These are phyloP conservation scores for Sebastiscus tertius DNA, from an alignment of 2,797 vertebrate species.

Conservation along the genomic window DNA sequence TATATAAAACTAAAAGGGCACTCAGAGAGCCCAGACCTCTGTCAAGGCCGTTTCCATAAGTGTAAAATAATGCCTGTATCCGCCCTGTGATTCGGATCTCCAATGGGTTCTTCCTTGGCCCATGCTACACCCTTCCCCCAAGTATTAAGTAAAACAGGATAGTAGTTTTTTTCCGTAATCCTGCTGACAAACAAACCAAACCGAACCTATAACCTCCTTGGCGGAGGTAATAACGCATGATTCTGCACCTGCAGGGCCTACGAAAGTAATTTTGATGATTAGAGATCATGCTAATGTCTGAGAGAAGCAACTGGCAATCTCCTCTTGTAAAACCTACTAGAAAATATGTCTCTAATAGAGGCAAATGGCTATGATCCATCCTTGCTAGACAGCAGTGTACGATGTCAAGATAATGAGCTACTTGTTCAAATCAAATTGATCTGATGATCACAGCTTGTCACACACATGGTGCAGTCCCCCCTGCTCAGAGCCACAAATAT, in stretches of 20 bases:
- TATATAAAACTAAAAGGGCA: background rate
- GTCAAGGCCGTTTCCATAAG: background rate
- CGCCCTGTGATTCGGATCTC: background rate
- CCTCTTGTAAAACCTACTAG: background rate
- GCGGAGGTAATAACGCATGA: background rate
- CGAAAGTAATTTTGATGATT: background rate
- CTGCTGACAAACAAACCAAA: background rate
- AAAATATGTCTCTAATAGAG: background rate
- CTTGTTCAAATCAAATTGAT: slow-evolving; percentile 21
- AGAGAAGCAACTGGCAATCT: background rate
- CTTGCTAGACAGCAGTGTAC: background rate
- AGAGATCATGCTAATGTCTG: background rate
- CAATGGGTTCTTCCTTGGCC: background rate
- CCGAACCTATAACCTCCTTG: background rate
- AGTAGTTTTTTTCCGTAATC: background rate
- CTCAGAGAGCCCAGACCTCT: background rate
- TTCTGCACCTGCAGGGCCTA: too few relatives aligned
- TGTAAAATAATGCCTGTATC: background rate
- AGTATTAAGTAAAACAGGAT: too few relatives aligned
- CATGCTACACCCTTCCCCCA: background rate
- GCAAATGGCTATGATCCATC: background rate
- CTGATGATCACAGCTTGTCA: slow-evolving; percentile 27
- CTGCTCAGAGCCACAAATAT: slow-evolving; percentile 24
- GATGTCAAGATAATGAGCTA: background rate
- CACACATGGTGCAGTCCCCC: background rate